Evolutionary conservation across 2,888 invertebrate species (phyloP), one percentile per base, ranked within the genome.

Genomic region (Drosophila putrida): DNA sequence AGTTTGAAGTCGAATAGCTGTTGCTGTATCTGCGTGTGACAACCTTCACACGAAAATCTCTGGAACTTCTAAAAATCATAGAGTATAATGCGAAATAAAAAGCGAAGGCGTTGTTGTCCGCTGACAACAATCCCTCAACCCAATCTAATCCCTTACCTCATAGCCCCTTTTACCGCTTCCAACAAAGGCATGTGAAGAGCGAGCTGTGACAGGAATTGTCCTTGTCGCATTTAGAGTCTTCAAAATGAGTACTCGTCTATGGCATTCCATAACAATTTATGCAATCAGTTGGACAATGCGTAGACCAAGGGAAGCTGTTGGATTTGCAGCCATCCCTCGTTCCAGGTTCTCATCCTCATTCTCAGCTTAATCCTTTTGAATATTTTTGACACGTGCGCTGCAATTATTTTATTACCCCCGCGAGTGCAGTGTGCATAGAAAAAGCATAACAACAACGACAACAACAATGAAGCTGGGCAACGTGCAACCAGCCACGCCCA

Each of bases 381-480:
- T 90, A 90, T 90, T 90, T 87, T 82, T 88, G 91, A 79, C 90
- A 90, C 91, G 90, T 91, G 90, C 82, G 76, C 75, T 89, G 88
- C 88, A 91, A 91, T 91, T 90, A 90, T 90, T 91, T 89, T 88
- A 89, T 91, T 90, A 90, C 86, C 74, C 72, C 72, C 78, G 71
- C 70, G 68, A 71, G 53, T 78, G 82, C 76, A 87, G 49, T 53
- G 49, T 54, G 59, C 63, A 64, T 67, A 63, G 59, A 57, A 62
- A 54, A 51, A 15, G 54, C 43, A 62, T 63, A 49, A 55, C 49
- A 58, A 46, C 62, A 55, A 43, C 13, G 31, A 31, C 31, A 58
- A 62, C 41, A 65, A 53, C 66, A 61, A 39, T 43, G 67, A 36
- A 41, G 39, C 65, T 31, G 49, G 31, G 39, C 66, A 58, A 63